Percentiles rank a stretch among this genome's conserved stretches.
These are phyloP conservation scores for Umimayanthus chanpuru DNA, from an alignment of 92 coral and sea anemone genomes.

Conservation along the genomic window DNA sequence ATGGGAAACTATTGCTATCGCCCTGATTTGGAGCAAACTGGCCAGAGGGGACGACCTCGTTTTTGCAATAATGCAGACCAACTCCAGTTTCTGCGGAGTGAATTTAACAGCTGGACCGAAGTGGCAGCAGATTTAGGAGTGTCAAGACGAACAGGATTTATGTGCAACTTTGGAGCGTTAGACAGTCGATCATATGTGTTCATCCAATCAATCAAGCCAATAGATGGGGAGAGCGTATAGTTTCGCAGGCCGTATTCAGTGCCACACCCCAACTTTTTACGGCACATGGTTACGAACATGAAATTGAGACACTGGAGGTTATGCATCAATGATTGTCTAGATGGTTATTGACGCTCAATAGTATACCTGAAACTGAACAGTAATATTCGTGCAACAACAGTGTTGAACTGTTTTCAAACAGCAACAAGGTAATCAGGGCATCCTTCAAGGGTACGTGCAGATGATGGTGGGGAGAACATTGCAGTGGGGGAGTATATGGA, in stretches of 20 bases:
- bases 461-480: slow-evolving; percentile 30
- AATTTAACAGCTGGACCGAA: slow-evolving; percentile 44
- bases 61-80: slow-evolving; percentile 40
- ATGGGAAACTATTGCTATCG: slow-evolving; percentile 50
- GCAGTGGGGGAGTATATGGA: too few species aligned
- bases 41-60: slow-evolving; percentile 56
- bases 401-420: slow-evolving; percentile 47
- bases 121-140: slow-evolving; percentile 49
- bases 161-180: neutral
- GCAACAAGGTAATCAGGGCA: slow-evolving; percentile 49
- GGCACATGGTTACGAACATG: slow-evolving; percentile 65
- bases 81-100: slow-evolving; percentile 41
- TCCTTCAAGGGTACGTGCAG: slow-evolving; percentile 60
- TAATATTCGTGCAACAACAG: slow-evolving; percentile 64
- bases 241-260: slow-evolving; percentile 57
- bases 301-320: slow-evolving; percentile 57
- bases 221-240: slow-evolving; percentile 59
- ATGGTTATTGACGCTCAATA: slow-evolving; percentile 52
- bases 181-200: slow-evolving; percentile 51
- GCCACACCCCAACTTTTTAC: slow-evolving; percentile 62
- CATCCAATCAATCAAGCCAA: slow-evolving; percentile 60
- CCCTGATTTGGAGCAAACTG: slow-evolving; percentile 21
- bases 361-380: slow-evolving; percentile 43
- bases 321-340: slow-evolving; percentile 64
- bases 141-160: slow-evolving; percentile 39